Conservation (phyloP, 2,797 vertebrate species). For the Lutjanus argentimaculatus region DNA sequence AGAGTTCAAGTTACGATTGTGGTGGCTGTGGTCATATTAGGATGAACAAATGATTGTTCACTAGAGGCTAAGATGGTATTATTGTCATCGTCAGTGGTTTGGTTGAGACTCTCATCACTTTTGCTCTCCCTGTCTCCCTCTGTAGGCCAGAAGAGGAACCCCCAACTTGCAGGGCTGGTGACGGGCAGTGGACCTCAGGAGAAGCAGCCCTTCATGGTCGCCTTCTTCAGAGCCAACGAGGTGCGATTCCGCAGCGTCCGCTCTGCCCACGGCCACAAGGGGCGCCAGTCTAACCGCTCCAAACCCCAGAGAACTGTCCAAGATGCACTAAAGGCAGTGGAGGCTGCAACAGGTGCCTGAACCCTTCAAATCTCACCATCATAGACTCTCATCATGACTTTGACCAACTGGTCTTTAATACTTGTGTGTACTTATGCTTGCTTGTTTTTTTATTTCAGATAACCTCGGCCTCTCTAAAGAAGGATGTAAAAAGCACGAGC, state of each 20-base stretch:
- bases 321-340: constrained; percentile 91
- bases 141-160: constrained; percentile 92
- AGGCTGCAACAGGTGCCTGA: constrained; percentile 86
- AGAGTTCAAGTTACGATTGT: constrained; percentile 10
- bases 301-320: constrained; percentile 91
- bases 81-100: not conserved
- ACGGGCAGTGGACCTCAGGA: constrained; percentile 90
- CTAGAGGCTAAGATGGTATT: constrained; percentile 10
- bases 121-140: constrained; percentile 49
- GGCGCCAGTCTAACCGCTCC: constrained; percentile 90
- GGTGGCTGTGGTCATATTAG: constrained; percentile 35
- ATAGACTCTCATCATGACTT: not conserved
- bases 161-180: constrained; percentile 89
- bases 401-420: too few species aligned
- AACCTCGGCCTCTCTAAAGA: constrained; percentile 92
- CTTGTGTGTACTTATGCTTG: constrained; percentile 5
- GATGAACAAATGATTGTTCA: constrained; percentile 39
- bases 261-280: constrained; percentile 89
- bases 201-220: constrained; percentile 97
- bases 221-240: constrained; percentile 95
- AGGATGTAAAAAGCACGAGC: constrained; percentile 97
- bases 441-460: constrained; percentile 82
- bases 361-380: not conserved
- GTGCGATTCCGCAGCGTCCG: constrained; percentile 93
- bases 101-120: not conserved